Evolutionary conservation across 2,113 vertebrate species (phyloP).

Genomic region (Apteryx owenii): DNA sequence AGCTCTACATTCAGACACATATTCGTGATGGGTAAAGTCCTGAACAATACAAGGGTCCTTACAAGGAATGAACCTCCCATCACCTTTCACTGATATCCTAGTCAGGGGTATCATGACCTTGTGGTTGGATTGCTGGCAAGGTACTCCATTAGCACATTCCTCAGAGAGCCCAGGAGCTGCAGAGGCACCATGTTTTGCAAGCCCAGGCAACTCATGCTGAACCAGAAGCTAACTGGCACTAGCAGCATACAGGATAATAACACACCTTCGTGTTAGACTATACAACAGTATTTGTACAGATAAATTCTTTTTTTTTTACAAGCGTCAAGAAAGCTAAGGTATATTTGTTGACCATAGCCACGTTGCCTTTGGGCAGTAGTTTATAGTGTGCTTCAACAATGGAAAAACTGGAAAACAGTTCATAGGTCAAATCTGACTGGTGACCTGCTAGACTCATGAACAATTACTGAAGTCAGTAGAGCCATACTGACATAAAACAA

Average conservation of each 20-base stretch:
- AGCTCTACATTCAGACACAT: not conserved
- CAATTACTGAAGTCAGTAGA: not conserved
- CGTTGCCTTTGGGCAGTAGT: not conserved
- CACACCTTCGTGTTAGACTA: not conserved
- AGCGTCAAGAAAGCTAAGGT: not conserved
- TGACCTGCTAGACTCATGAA: not conserved
- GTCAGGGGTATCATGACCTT: fast-evolving
- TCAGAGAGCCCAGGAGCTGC: not conserved
- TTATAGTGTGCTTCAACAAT: not conserved
- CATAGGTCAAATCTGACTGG: not conserved
- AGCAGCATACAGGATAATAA: not conserved
- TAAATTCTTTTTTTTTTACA: not conserved
- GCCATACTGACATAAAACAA: not conserved
- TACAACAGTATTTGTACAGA: not conserved
- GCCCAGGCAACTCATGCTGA: not conserved
- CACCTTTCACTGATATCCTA: not conserved
- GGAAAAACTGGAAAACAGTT: not conserved
- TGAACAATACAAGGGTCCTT: too few relatives aligned
- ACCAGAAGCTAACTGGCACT: not conserved
- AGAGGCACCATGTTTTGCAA: not conserved
- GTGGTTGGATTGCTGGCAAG: fast-evolving
- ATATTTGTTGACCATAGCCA: not conserved
- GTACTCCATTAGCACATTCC: not conserved
- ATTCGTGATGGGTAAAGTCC: not conserved
- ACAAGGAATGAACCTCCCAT: not conserved